A percentile compares a stretch with the other conserved stretches of the same genome.
Conservation (phyloP, 2,888 invertebrate species). For the Acrobeloides nanus region DNA sequence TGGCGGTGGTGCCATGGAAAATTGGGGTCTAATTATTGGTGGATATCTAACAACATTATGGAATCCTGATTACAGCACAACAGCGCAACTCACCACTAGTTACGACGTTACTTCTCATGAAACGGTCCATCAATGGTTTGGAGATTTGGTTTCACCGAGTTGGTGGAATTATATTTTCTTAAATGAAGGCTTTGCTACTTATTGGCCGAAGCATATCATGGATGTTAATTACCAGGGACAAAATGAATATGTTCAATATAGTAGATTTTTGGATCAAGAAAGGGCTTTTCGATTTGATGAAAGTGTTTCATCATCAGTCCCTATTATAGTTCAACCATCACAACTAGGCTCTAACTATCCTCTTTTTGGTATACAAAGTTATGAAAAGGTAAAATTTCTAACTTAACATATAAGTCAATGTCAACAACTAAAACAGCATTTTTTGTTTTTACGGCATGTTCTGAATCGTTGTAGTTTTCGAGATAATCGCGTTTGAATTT, state of each 20-base stretch:
- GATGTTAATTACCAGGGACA: slow-evolving; percentile 13
- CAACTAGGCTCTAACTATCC: too few relatives aligned
- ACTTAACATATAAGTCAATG: too few relatives aligned
- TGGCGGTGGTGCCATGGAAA: slow-evolving; percentile 37
- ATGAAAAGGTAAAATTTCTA: too few relatives aligned
- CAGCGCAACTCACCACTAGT: slow-evolving; percentile 3
- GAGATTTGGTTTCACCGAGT: slow-evolving; percentile 34
- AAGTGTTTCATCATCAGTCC: background rate
- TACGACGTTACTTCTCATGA: slow-evolving; percentile 34
- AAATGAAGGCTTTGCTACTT: slow-evolving; percentile 38
- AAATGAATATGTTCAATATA: background rate
- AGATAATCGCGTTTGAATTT: too few relatives aligned
- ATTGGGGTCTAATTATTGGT: slow-evolving; percentile 31
- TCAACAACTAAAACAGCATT: too few relatives aligned
- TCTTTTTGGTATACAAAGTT: too few relatives aligned
- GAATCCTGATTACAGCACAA: background rate
- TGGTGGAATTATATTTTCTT: slow-evolving; percentile 39
- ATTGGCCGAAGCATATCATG: slow-evolving; percentile 25
- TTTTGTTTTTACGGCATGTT: too few relatives aligned
- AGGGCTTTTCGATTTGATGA: background rate
- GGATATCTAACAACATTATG: slow-evolving; percentile 18
- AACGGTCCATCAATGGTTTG: slow-evolving; percentile 38
- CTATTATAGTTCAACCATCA: background rate
- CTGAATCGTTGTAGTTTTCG: too few relatives aligned
- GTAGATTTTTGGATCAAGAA: background rate